Conservation (phyloP, 2,888 invertebrate genomes). For the Agapostemon virescens region DNA sequence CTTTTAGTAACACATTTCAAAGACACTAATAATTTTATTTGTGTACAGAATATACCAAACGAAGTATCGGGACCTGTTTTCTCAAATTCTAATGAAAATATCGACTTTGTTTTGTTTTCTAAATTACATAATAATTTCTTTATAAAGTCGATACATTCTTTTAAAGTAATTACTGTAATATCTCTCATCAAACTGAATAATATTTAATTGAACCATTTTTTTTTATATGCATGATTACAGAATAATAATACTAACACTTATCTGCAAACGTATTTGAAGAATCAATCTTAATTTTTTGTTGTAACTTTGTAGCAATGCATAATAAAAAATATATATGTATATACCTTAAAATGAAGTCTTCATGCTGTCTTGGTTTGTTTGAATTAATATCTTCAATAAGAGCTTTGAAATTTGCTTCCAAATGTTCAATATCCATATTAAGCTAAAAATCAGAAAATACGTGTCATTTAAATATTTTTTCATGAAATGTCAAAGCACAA, state of each 20-base stretch:
- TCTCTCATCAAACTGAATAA: too few relatives aligned
- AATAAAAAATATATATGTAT: not conserved
- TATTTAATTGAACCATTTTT: too few relatives aligned
- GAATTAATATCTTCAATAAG: slow-evolving; percentile 85
- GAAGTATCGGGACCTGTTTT: too few relatives aligned
- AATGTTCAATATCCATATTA: slow-evolving; percentile 86
- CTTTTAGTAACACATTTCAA: not conserved
- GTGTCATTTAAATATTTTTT: not conserved
- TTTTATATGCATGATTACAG: too few relatives aligned
- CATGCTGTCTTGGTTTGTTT: slow-evolving; percentile 85
- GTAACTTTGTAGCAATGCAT: not conserved
- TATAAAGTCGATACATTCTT: too few relatives aligned
- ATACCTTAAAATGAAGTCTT: slow-evolving; percentile 87
- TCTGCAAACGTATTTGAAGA: not conserved
- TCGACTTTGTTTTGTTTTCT: too few relatives aligned
- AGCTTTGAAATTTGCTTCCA: slow-evolving; percentile 88
- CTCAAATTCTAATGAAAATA: too few relatives aligned
- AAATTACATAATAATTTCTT: too few relatives aligned
- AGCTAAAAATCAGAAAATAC: slow-evolving; percentile 82
- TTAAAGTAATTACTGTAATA: too few relatives aligned
- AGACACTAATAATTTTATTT: not conserved
- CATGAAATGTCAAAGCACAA: not conserved
- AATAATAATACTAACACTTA: not conserved
- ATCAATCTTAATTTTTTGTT: not conserved
- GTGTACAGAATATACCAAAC: not conserved